Evolutionary conservation across 2,888 invertebrate species (phyloP).

Genomic region (Malthinus seriepunctatus): DNA sequence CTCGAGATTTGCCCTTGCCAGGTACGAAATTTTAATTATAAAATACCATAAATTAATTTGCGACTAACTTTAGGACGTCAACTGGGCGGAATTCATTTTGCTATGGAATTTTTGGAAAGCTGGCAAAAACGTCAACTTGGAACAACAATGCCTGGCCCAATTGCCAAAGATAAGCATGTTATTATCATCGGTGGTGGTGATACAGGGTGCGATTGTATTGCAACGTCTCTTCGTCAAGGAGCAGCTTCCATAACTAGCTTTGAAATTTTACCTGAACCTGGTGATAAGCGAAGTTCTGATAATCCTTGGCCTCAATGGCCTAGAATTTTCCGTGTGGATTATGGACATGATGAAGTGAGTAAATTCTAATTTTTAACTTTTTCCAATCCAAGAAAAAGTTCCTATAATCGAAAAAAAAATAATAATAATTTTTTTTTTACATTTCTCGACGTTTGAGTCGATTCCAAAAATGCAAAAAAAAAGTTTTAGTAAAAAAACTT

Average conservation of each 20-base stretch:
- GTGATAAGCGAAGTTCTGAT: slow-evolving; percentile 74
- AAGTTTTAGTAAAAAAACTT: too few species aligned
- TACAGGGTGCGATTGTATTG: slow-evolving; percentile 97
- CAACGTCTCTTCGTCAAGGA: slow-evolving; percentile 92
- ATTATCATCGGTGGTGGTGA: slow-evolving; percentile 88
- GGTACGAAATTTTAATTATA: slow-evolving; percentile 45
- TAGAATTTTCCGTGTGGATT: slow-evolving; percentile 93
- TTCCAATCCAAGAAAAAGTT: too few species aligned
- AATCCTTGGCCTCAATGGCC: slow-evolving; percentile 99
- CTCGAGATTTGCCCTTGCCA: slow-evolving; percentile 84
- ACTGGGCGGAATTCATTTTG: slow-evolving; percentile 92
- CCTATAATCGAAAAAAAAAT: too few species aligned
- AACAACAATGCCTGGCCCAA: slow-evolving; percentile 58
- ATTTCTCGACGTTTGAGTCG: too few species aligned
- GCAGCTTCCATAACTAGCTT: slow-evolving; percentile 91
- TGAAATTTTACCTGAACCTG: slow-evolving; percentile 95
- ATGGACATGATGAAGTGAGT: slow-evolving; percentile 92
- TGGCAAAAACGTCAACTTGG: slow-evolving; percentile 96
- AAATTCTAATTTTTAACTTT: background rate
- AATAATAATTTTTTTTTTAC: too few species aligned
- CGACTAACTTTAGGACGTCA: slow-evolving; percentile 60
- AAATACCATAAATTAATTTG: too few species aligned
- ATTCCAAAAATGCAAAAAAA: too few species aligned
- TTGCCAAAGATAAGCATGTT: slow-evolving; percentile 92
- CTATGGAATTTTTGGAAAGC: slow-evolving; percentile 95